Conservation (phyloP, 1,140 invertebrate species). For the Asbolus verrucosus region DNA sequence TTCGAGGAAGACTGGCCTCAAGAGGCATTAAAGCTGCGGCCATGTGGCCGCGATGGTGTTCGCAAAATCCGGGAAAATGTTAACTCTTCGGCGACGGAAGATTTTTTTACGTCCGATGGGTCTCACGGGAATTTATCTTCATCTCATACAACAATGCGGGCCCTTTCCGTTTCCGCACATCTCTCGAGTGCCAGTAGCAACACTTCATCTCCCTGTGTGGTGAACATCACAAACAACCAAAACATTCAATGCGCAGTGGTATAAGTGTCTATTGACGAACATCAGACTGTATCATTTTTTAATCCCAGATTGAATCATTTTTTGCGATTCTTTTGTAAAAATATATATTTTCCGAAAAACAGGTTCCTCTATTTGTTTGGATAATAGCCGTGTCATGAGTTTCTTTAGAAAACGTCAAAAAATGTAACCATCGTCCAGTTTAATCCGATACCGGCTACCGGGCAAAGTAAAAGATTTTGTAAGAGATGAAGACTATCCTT, state of each 20-base stretch:
- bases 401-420: conserved; percentile 15
- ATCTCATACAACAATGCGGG: conserved; percentile 43
- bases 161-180: conserved; percentile 45
- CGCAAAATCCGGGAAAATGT: conserved; percentile 77
- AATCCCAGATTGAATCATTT: neutral
- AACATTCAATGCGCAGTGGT: conserved; percentile 11
- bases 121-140: conserved; percentile 48
- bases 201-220: conserved; percentile 27
- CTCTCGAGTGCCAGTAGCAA: conserved; percentile 11
- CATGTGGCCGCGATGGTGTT: conserved; percentile 80
- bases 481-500: conserved; percentile 13
- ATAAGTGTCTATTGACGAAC: neutral
- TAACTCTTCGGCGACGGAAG: too few species aligned
- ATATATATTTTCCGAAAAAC: conserved; percentile 14
- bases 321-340: neutral
- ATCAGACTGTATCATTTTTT: too few species aligned
- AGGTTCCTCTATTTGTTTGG: conserved; percentile 8
- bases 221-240: conserved; percentile 22
- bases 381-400: conserved; percentile 19
- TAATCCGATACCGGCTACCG: conserved; percentile 24
- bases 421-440: conserved; percentile 17
- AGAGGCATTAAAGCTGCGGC: conserved; percentile 75
- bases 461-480: conserved; percentile 30
- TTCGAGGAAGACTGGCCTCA: conserved; percentile 71
- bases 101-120: too few species aligned